These are phyloP conservation scores for Herpailurus yagouaroundi DNA, from an alignment of 2,113 vertebrate genomes.

Conservation along the genomic window DNA sequence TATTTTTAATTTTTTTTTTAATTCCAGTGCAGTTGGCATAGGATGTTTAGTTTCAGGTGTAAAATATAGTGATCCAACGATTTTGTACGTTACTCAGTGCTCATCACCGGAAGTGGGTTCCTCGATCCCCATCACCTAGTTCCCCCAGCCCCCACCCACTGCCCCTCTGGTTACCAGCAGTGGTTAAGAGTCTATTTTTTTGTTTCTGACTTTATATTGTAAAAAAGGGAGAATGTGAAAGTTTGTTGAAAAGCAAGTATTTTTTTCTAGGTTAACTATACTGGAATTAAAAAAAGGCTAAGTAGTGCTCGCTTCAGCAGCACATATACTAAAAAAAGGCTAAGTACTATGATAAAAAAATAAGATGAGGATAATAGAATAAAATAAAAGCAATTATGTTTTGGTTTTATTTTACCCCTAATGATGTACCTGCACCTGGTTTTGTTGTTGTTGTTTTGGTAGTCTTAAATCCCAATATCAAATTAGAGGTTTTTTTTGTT, in stretches of 20 bases:
- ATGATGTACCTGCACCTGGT: neutral
- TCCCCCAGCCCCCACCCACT: neutral
- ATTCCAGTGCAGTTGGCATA: neutral
- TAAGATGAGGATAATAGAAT: neutral
- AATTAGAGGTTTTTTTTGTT: neutral
- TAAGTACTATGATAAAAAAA: neutral
- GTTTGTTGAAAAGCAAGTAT: neutral
- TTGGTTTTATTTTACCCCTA: neutral
- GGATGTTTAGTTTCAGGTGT: neutral
- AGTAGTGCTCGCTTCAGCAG: no score
- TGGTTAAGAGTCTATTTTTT: neutral
- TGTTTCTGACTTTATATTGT: neutral
- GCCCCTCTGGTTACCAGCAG: neutral
- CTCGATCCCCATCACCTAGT: neutral
- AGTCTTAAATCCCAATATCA: neutral
- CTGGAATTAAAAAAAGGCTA: neutral
- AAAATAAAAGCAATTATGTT: neutral
- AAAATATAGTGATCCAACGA: neutral
- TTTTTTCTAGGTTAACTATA: neutral
- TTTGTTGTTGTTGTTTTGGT: neutral
- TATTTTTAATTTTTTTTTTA: neutral
- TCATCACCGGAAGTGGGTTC: neutral
- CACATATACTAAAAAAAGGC: neutral
- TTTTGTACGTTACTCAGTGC: neutral
- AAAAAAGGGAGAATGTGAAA: neutral